Percentiles rank a stretch among this genome's conserved stretches.
Evolutionary conservation across 2,888 invertebrate species (phyloP).

Genomic region (Alloplasta piceator): DNA sequence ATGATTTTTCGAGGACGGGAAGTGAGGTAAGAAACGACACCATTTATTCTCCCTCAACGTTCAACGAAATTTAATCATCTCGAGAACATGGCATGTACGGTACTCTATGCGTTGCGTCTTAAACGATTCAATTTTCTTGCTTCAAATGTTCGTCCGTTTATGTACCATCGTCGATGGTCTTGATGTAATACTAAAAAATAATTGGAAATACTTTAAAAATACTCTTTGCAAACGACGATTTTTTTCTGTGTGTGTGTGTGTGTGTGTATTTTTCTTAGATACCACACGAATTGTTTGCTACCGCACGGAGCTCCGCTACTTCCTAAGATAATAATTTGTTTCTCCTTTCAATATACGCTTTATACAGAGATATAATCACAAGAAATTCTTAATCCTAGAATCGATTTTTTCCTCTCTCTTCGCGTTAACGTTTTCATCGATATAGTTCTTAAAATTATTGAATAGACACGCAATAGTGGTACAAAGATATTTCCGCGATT

Average conservation of each 20-base stretch:
- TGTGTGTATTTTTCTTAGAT: slow-evolving; percentile 60
- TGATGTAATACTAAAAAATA: slow-evolving; percentile 83
- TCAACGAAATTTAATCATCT: slow-evolving; percentile 79
- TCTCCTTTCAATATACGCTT: slow-evolving; percentile 44
- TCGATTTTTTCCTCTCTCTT: slow-evolving; percentile 49
- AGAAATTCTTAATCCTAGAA: slow-evolving; percentile 67
- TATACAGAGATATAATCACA: slow-evolving; percentile 71
- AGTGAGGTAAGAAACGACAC: slow-evolving; percentile 39
- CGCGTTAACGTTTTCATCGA: slow-evolving; percentile 71
- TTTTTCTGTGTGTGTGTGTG: slow-evolving; percentile 50
- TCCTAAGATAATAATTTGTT: slow-evolving; percentile 68
- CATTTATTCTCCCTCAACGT: slow-evolving; percentile 66
- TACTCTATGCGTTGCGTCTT: slow-evolving; percentile 74
- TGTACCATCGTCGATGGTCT: slow-evolving; percentile 69
- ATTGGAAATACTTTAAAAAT: slow-evolving; percentile 83
- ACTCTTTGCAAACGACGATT: slow-evolving; percentile 81
- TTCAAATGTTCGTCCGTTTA: slow-evolving; percentile 65
- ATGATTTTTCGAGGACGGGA: slow-evolving; percentile 15
- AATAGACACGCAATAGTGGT: slow-evolving; percentile 77
- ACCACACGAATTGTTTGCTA: slow-evolving; percentile 64
- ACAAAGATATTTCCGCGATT: slow-evolving; percentile 72
- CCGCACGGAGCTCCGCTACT: slow-evolving; percentile 68
- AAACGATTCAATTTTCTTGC: slow-evolving; percentile 67
- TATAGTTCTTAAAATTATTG: slow-evolving; percentile 73
- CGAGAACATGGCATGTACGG: slow-evolving; percentile 71